These are phyloP conservation scores for Caenorhabditis angaria DNA, from an alignment of 2,888 invertebrate species.

Conservation along the genomic window DNA sequence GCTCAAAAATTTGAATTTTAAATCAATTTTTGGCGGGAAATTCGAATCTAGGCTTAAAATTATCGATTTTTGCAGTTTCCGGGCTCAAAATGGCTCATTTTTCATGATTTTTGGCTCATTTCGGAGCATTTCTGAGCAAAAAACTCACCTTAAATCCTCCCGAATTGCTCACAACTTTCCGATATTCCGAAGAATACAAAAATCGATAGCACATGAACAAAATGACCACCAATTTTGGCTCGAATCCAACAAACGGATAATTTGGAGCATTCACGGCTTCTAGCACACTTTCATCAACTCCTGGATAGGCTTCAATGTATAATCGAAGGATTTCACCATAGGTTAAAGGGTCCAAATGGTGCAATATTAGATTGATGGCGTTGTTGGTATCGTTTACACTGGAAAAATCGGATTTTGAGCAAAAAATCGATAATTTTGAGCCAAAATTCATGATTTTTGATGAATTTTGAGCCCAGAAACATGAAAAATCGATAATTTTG, in stretches of 20 bases:
- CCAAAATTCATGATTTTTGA: background rate
- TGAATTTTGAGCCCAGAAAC: no score
- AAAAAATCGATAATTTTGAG: no score
- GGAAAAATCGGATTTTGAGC: no score
- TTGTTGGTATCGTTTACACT: constrained; percentile 91
- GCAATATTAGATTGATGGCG: constrained; percentile 90
- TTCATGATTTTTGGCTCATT: no score
- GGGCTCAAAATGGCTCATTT: no score
- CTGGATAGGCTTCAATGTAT: constrained; percentile 38
- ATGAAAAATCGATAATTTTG: background rate
- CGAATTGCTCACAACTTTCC: constrained; percentile 89
- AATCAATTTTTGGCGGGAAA: no score
- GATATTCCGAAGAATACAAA: constrained; percentile 88
- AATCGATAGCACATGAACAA: constrained; percentile 92
- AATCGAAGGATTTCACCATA: constrained; percentile 82
- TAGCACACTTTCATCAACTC: constrained; percentile 31
- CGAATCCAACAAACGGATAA: constrained; percentile 86
- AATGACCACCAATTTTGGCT: constrained; percentile 75
- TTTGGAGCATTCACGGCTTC: constrained; percentile 51
- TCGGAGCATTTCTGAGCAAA: no score
- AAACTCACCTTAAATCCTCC: constrained; percentile 42
- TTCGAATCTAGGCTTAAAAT: no score
- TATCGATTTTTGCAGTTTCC: no score
- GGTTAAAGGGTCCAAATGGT: constrained; percentile 91
- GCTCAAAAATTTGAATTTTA: no score